phyloP scores from a whole-genome alignment of 2,888 invertebrate species.

The Acronicta leporina region DNA sequence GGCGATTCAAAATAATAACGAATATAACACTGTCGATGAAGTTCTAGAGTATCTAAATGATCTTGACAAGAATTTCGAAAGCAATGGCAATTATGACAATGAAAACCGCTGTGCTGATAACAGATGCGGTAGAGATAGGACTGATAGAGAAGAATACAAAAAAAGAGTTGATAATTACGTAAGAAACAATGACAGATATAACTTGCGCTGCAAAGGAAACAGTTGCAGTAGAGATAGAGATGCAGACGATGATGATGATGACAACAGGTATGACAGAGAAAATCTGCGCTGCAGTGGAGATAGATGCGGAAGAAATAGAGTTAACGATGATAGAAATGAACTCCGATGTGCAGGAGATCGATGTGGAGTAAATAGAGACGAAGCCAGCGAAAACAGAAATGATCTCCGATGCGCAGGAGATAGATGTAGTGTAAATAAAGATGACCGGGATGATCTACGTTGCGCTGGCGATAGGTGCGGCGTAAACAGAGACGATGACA shows the following conservation, averaged over 20 bases:
- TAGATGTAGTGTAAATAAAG: slow-evolving; percentile 10
- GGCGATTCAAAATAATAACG: neutral
- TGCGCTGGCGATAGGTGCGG: slow-evolving; percentile 12
- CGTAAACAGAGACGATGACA: neutral
- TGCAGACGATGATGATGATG: slow-evolving; percentile 17
- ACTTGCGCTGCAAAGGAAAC: slow-evolving; percentile 28
- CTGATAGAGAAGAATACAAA: neutral
- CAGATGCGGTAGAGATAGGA: slow-evolving; percentile 13
- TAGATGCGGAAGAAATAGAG: slow-evolving; percentile 12
- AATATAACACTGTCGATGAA: slow-evolving; percentile 7
- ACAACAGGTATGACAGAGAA: slow-evolving; percentile 12
- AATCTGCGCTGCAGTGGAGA: slow-evolving; percentile 21
- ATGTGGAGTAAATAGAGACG: neutral
- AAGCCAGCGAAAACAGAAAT: neutral
- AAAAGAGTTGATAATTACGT: slow-evolving; percentile 18
- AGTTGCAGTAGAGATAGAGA: slow-evolving; percentile 17
- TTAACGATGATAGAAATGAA: slow-evolving; percentile 5
- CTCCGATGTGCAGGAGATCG: slow-evolving; percentile 4
- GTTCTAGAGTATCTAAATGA: slow-evolving; percentile 8
- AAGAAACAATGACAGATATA: slow-evolving; percentile 11
- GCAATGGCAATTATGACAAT: neutral
- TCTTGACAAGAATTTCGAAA: slow-evolving; percentile 1
- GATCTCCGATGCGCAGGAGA: neutral
- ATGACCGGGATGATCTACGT: neutral
- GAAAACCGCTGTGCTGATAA: slow-evolving; percentile 13